Base-by-base conservation (phyloP, 2,797 vertebrate species). In the Zalophus californianus region DNA sequence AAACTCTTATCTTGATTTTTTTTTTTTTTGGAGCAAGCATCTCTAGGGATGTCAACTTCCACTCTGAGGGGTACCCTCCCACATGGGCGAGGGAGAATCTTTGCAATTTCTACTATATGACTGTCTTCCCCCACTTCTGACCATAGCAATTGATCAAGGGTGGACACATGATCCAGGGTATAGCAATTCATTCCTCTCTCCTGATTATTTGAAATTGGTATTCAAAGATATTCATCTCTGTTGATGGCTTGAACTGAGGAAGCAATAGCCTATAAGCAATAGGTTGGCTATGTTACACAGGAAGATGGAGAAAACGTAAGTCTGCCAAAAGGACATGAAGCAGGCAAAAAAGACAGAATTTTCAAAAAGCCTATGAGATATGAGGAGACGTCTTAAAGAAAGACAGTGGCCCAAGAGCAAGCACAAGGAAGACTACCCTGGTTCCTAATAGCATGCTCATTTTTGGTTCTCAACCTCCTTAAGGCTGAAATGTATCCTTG, bases 191-290 rank as follows among this genome's bases (percentile, higher is more conserved):
- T 91, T 88, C 10, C n/a, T 80, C n/a, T 85, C 5, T 44, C 13
- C 18, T 94, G 48, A 84, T 23, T 85, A 87, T 75, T 96, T 96
- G 23, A 94, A 79, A 73, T 79, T 88, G 54, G 21, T 80, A 44
- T 60, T 94, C 58, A 86, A 25, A 68, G 58, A 52, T 54, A 79
- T 25, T 60, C 1, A 0, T 32, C 10, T 27, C 14, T 73, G 82
- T 3, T 35, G 23, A 83, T 62, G 95, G 35, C 18, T 15, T 75
- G 41, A 92, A 15, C 41, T 66, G 48, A 32, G 6, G 20, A 72
- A 48, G 66, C 25, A 21, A 25, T 52, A 75, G 10, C 82, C 27
- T 83, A 25, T 5, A 86, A 82, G 38, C 52, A 48, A 32, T 68
- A 38, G 11, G 8, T 90, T 54, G 14, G 5, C 25, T 64, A 41